A percentile compares a stretch with the other conserved stretches of the same genome.
Evolutionary conservation across 35 echinoderm and acorn worm genomes (phyloP).

Genomic region (Nesometra sesokonis): DNA sequence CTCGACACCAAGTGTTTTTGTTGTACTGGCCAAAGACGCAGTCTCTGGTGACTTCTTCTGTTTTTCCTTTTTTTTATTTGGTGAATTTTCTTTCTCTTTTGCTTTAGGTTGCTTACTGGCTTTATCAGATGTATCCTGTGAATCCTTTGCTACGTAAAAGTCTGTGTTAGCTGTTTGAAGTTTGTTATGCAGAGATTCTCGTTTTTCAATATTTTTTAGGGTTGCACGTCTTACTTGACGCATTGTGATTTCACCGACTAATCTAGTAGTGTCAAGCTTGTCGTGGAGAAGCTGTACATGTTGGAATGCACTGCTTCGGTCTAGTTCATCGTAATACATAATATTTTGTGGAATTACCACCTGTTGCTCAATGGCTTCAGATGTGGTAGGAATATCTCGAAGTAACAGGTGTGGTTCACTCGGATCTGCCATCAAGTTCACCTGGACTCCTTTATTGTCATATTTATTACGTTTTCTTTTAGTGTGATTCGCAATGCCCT

Average conservation of each 20-base stretch:
- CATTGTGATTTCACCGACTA: slow-evolving; percentile 88
- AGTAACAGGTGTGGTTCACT: not conserved
- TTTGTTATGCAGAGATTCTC: slow-evolving; percentile 50
- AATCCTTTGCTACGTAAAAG: not conserved
- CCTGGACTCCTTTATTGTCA: not conserved
- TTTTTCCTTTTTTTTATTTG: not conserved
- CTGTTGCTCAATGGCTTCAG: slow-evolving; percentile 76
- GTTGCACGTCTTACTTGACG: slow-evolving; percentile 43
- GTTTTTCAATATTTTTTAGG: slow-evolving; percentile 35
- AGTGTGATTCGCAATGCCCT: not conserved
- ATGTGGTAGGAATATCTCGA: slow-evolving; percentile 28
- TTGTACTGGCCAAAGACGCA: not conserved
- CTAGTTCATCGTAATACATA: slow-evolving; percentile 61
- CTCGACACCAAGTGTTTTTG: not conserved
- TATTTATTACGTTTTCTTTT: not conserved
- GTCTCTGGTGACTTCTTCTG: too few species aligned
- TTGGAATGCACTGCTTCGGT: slow-evolving; percentile 59
- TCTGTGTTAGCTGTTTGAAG: slow-evolving; percentile 15
- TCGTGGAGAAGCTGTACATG: slow-evolving; percentile 29
- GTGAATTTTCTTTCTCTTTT: not conserved
- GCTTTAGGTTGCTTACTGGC: not conserved
- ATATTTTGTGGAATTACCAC: slow-evolving; percentile 63
- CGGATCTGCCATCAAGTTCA: not conserved
- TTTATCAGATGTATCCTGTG: not conserved
- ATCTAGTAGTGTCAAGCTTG: slow-evolving; percentile 47